Percentiles rank a stretch among this genome's conserved stretches.
Evolutionary conservation across 2,888 invertebrate genomes (phyloP).

Genomic region (Salpingus planirostris): DNA sequence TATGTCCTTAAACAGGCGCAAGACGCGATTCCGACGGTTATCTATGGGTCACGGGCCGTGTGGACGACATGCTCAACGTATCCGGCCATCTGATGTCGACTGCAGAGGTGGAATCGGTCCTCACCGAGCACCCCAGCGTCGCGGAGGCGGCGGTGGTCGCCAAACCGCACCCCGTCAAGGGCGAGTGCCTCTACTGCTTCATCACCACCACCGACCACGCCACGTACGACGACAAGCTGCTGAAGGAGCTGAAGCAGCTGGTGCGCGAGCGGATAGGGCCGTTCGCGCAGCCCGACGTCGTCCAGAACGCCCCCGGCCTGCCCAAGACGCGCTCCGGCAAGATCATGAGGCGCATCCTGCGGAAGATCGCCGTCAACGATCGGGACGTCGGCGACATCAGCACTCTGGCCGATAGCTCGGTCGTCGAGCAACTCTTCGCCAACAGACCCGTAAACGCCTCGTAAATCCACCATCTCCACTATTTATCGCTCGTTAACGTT

Average conservation of each 20-base stretch:
- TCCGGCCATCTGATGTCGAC: constrained; percentile 97
- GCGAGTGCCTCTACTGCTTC: constrained; percentile 96
- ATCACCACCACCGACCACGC: constrained; percentile 79
- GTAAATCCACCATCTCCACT: too few species aligned
- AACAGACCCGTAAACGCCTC: constrained; percentile 59
- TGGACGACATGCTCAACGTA: constrained; percentile 98
- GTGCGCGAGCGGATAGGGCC: constrained; percentile 91
- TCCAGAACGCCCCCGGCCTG: constrained; percentile 87
- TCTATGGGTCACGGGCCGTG: constrained; percentile 92
- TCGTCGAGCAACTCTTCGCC: constrained; percentile 72
- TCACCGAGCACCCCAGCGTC: constrained; percentile 68
- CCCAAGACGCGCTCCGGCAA: constrained; percentile 98
- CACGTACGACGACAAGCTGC: constrained; percentile 59
- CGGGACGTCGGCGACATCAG: constrained; percentile 85
- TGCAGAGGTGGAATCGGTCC: constrained; percentile 81
- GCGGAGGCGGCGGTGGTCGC: constrained; percentile 96
- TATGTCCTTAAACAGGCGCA: too few species aligned
- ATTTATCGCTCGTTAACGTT: too few species aligned
- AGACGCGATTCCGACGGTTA: constrained; percentile 89
- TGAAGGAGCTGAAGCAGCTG: constrained; percentile 62
- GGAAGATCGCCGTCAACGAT: constrained; percentile 88
- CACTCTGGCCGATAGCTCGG: constrained; percentile 86
- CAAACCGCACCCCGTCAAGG: constrained; percentile 89
- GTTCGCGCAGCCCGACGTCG: constrained; percentile 89
- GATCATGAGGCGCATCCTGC: constrained; percentile 91